Evolutionary conservation across 1,140 invertebrate genomes (phyloP), one percentile per base, ranked within the genome.

Genomic region (Harlomillsia oculata): DNA sequence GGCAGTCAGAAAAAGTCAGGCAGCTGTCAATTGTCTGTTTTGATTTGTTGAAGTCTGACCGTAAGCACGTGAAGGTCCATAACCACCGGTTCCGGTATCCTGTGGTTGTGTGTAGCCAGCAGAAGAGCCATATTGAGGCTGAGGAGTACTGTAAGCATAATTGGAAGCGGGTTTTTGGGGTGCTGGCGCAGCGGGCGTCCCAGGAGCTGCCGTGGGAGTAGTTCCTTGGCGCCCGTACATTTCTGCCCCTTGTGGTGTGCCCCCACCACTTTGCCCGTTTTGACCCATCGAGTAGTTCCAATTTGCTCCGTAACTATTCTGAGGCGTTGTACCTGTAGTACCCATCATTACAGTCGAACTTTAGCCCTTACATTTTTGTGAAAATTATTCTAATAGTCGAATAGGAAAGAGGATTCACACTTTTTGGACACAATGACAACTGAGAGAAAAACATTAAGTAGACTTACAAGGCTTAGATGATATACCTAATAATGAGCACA

Each of bases 261-360:
- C 55, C 21, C 58, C 59, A 45, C 59, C 48, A 39, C 63, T 65
- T 49, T 55, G 53, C 16, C 63, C 63, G 58, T 65, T 65, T 53
- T 65, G 63, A 49, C 63, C 63, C 63, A 65, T 65, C 14, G 63
- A 43, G 60, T 65, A 65, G 50, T 65, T 65, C 63, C 63, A 65
- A 49, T 65, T 65, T n/a, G 62, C 62, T 55, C 62, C 62, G 40
- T 65, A 65, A 53, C 54, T 65, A 57, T 53, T 65, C 53, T 65
- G 63, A 32, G 63, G 63, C 20, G 63, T 65, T 26, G 63, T 62
- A 56, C 63, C 63, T 65, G 49, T 30, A 58, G 32, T 16, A 39
- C 44, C 44, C 30, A 49, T 53, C 36, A 40, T 41, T 39, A 53
- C 30, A 37, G 28, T 39, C 32, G 45, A 48, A 48, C 45, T 48